A percentile compares a stretch with the other conserved stretches of the same genome.
Evolutionary conservation across 2,797 vertebrate genomes (phyloP).

Genomic region (Ctenosaura bakeri): DNA sequence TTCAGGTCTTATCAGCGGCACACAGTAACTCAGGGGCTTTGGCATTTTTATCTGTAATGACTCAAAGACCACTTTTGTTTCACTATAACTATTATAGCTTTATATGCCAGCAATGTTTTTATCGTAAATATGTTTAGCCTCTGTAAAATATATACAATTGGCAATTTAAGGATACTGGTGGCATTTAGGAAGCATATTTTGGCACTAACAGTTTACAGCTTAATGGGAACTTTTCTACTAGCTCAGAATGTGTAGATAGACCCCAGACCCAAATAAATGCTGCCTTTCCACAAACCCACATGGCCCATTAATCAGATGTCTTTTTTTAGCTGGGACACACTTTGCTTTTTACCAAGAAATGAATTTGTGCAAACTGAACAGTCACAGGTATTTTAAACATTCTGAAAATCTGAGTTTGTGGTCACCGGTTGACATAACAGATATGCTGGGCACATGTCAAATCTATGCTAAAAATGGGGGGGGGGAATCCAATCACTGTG

Average conservation of each 20-base stretch:
- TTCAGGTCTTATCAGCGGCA: conserved; percentile 45
- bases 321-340: background rate
- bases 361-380: background rate
- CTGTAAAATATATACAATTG: conserved; percentile 47
- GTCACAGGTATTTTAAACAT: background rate
- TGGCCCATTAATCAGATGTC: background rate
- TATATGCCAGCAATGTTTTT: conserved; percentile 45
- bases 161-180: conserved; percentile 54
- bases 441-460: background rate
- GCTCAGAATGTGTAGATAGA: conserved; percentile 37
- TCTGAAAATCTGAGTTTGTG: background rate
- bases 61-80: conserved; percentile 53
- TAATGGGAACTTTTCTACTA: conserved; percentile 46
- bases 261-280: conserved; percentile 5
- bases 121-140: conserved; percentile 39
- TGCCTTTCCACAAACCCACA: background rate
- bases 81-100: conserved; percentile 40
- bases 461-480: background rate
- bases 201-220: conserved; percentile 41
- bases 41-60: conserved; percentile 35
- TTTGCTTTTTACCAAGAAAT: background rate
- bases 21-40: conserved; percentile 50
- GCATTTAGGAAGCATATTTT: conserved; percentile 59
- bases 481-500: background rate
- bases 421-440: background rate